Base-by-base conservation (phyloP, 2,113 vertebrate species). In the Ammodytes marinus region DNA sequence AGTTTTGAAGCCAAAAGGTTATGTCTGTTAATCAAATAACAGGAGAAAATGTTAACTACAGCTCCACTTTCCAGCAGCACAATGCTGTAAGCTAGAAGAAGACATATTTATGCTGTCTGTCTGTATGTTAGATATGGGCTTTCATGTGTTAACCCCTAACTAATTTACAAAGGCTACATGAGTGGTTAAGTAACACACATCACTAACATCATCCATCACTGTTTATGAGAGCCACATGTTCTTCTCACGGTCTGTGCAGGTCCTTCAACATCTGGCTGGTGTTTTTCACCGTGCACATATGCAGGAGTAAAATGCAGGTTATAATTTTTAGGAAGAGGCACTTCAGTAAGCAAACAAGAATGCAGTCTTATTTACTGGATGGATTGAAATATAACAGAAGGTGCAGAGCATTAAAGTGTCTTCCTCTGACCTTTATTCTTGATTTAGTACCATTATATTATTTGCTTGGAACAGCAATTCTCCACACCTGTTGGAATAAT, bases 171-270 rank as follows among this genome's bases (percentile, higher is more conserved):
- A 54, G 17, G 27, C 27, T 27, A 27, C 27, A 27, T 27, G 27
- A 27, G 27, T 27, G 27, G 27, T 27, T 14, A 8, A 50, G 13
- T 2, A 37, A 54, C 40, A 40, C 5, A 47, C 27, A 65, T 19
- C 10, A 47, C 42, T 0, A 15, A 5, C 8, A 35, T 53, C 69
- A 15, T 14, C 10, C 5, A 11, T 65, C 10, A 47, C 2, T 12
- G 15, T 66, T 55, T 27, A 79, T 47, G 15, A 79, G 64, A 87
- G 54, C 65, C 61, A 55, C 11, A 27, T 37, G 66, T 53, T 71
- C 27, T 27, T 27, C 27, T 27, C 27, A 27, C 12, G 6, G 19
- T 52, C 40, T 15, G 60, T 40, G 52, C 8, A 35, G 46, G 6
- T 69, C 4, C 19, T n/a, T 43, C 5, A 11, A 68, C 45, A 58